These are phyloP conservation scores for Polyploca ridens DNA, from an alignment of 2,888 invertebrate species.

Conservation along the genomic window DNA sequence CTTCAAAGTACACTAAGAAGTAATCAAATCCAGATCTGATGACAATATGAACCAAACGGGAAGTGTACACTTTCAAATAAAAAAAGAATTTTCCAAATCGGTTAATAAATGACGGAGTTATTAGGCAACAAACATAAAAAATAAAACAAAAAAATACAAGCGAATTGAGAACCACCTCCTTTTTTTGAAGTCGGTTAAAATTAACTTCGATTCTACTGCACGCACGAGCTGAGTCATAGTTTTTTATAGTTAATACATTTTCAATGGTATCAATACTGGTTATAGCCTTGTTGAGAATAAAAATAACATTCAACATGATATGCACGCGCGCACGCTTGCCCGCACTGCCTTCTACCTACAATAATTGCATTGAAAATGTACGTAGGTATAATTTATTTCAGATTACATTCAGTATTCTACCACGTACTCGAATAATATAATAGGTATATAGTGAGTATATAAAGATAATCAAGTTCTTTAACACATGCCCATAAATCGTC, in stretches of 20 bases:
- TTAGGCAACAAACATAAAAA: too few species aligned
- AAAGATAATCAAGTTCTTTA: neutral
- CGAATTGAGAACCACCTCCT: too few species aligned
- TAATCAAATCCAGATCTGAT: too few species aligned
- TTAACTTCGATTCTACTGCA: neutral
- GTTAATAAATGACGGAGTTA: too few species aligned
- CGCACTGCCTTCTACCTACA: neutral
- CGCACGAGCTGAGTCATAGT: neutral
- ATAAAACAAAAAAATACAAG: too few species aligned
- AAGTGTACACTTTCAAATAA: too few species aligned
- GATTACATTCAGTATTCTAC: slow-evolving; percentile 4
- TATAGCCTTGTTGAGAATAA: slow-evolving; percentile 5
- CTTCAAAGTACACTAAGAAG: too few species aligned
- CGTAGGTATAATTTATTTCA: slow-evolving; percentile 11
- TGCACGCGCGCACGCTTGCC: slow-evolving; percentile 3
- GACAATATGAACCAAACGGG: too few species aligned
- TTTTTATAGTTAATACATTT: slow-evolving; percentile 5
- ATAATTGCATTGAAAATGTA: slow-evolving; percentile 12
- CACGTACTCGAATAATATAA: neutral
- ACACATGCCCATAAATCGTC: neutral
- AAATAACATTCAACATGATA: slow-evolving; percentile 4
- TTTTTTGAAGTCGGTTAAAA: neutral
- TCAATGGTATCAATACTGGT: slow-evolving; percentile 1
- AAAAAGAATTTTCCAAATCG: too few species aligned
- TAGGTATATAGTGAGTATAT: neutral